A percentile compares a stretch with the other conserved stretches of the same genome.
Evolutionary conservation across 2,797 vertebrate species (phyloP).

Genomic region (Arremon aurantiirostris): DNA sequence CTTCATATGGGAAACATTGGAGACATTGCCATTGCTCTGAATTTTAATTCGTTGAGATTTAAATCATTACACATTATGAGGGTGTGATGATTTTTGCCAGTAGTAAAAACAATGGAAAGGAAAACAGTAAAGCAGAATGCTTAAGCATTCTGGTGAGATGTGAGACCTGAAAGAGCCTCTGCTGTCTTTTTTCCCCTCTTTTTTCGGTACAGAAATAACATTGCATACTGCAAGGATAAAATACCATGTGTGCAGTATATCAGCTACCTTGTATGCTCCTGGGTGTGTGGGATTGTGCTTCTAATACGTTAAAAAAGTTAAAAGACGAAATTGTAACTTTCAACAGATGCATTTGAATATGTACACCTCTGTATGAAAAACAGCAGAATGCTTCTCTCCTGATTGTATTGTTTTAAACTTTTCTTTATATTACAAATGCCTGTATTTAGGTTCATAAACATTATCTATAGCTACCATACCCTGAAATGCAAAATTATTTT

Average conservation of each 20-base stretch:
- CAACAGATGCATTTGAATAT: conserved; percentile 65
- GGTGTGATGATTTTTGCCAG: conserved; percentile 30
- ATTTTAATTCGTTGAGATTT: neutral
- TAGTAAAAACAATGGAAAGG: conserved; percentile 11
- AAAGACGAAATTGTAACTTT: conserved; percentile 63
- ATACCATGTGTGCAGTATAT: neutral
- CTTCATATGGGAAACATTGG: neutral
- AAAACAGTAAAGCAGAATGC: neutral
- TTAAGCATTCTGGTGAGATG: neutral
- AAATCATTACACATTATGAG: conserved; percentile 8
- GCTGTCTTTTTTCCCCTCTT: neutral
- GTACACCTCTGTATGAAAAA: conserved; percentile 68
- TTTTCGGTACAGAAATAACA: neutral
- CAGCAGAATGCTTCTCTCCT: conserved; percentile 60
- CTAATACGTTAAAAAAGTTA: neutral
- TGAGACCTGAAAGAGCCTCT: conserved; percentile 25
- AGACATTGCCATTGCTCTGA: neutral
- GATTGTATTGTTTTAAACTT: conserved; percentile 72
- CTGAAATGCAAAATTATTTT: conserved; percentile 74
- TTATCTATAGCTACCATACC: conserved; percentile 75
- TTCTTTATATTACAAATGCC: conserved; percentile 61
- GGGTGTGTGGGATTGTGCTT: conserved; percentile 3
- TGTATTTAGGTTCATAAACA: conserved; percentile 73
- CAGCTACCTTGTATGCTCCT: conserved; percentile 8
- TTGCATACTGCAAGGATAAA: conserved; percentile 16